These are phyloP conservation scores for Ophthalmotilapia sp. DNA, from an alignment of 2,113 vertebrate genomes.

Conservation along the genomic window DNA sequence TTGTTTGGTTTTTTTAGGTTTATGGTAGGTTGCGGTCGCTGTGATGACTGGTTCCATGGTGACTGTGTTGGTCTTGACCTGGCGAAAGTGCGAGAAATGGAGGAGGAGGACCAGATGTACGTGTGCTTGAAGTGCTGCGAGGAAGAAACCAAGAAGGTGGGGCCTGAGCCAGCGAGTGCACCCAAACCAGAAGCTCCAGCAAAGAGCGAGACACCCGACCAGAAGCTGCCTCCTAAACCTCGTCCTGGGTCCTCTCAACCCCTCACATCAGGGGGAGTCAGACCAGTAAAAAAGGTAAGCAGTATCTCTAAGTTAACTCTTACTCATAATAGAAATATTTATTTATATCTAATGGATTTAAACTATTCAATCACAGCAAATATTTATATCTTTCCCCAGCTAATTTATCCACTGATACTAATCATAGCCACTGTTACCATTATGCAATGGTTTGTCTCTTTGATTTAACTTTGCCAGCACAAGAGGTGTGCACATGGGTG, in stretches of 20 bases:
- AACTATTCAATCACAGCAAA: background rate
- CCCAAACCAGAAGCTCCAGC: slow-evolving; percentile 57
- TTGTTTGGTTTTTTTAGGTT: slow-evolving; percentile 72
- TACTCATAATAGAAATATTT: background rate
- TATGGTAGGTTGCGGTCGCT: slow-evolving; percentile 97
- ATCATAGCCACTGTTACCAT: slow-evolving; percentile 45
- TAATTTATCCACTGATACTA: slow-evolving; percentile 54
- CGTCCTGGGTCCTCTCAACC: slow-evolving; percentile 70
- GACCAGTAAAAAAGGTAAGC: slow-evolving; percentile 83
- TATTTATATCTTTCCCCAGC: slow-evolving; percentile 42
- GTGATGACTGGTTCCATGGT: slow-evolving; percentile 98
- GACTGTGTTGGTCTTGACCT: slow-evolving; percentile 95
- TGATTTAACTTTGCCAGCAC: slow-evolving; percentile 3
- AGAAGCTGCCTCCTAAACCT: slow-evolving; percentile 65
- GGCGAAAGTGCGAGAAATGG: slow-evolving; percentile 90
- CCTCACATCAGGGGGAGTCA: slow-evolving; percentile 68
- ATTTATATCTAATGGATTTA: background rate
- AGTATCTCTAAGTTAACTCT: background rate
- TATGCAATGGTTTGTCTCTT: slow-evolving; percentile 44
- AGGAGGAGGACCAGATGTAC: slow-evolving; percentile 94
- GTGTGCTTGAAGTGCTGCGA: slow-evolving; percentile 94
- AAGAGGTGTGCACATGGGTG: slow-evolving; percentile 19
- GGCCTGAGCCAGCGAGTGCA: slow-evolving; percentile 34
- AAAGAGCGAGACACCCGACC: slow-evolving; percentile 68
- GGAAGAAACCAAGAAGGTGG: slow-evolving; percentile 83